Conservation (phyloP, 2,888 invertebrate genomes). For the Eudasyphora cyanicolor region DNA sequence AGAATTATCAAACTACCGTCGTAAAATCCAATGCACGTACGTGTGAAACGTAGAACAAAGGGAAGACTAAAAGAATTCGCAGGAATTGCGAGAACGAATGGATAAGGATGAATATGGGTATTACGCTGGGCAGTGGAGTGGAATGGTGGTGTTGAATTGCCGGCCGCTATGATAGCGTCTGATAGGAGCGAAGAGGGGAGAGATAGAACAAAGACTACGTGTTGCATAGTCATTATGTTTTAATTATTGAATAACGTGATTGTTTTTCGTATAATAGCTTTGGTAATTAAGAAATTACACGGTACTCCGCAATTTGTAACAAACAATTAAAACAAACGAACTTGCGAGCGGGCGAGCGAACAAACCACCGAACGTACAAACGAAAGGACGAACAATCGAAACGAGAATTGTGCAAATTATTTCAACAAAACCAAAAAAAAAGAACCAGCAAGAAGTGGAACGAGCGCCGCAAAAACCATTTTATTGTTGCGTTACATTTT, state of each 20-base stretch:
- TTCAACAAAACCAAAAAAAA: slow-evolving; percentile 21
- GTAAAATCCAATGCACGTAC: neutral
- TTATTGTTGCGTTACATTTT: slow-evolving; percentile 36
- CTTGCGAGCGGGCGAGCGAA: neutral
- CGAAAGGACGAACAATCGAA: slow-evolving; percentile 41
- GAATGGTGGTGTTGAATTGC: slow-evolving; percentile 39
- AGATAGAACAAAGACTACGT: slow-evolving; percentile 56
- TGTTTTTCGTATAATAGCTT: slow-evolving; percentile 59
- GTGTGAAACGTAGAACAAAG: neutral
- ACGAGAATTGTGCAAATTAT: slow-evolving; percentile 38
- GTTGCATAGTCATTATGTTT: slow-evolving; percentile 65
- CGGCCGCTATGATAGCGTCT: slow-evolving; percentile 28
- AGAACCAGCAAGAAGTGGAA: slow-evolving; percentile 21
- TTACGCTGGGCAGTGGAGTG: neutral
- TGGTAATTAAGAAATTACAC: slow-evolving; percentile 65
- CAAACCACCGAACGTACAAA: slow-evolving; percentile 34
- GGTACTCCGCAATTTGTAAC: slow-evolving; percentile 59
- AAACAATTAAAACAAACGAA: slow-evolving; percentile 51
- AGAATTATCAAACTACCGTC: neutral
- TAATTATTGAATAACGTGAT: slow-evolving; percentile 65
- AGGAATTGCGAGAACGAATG: neutral
- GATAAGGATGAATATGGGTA: neutral
- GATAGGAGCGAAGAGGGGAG: slow-evolving; percentile 23
- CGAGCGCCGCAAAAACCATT: neutral
- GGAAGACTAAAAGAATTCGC: neutral